Evolutionary conservation across 2,888 invertebrate genomes (phyloP), one percentile per base, ranked within the genome.

Genomic region (Eristalis tenax): DNA sequence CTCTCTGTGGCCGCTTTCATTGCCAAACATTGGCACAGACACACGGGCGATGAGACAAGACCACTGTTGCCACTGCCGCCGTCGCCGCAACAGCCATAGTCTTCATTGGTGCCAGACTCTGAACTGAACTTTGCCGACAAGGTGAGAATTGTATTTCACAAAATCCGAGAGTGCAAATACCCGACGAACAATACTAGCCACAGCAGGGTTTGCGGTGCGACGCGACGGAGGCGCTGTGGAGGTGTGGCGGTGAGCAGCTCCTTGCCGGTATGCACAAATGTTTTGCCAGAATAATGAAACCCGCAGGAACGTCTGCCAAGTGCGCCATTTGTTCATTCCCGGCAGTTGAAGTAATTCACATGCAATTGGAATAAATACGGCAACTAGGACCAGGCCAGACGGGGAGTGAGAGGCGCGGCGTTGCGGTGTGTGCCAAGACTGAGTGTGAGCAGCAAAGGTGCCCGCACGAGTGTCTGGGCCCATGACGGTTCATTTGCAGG

Each of bases 221-320:
- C n/a, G 38, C n/a, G 32, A 32, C 4, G 38, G 13, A 18, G 28
- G 28, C 10, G 18, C 4, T 1, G 32, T 32, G 32, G 4, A 6
- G 32, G 1, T 4, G 32, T 32, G 32, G 10, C 0, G 32, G 32
- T 32, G 32, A 10, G 1, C 1, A 6, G 26, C 2, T 26, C n/a
- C n/a, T n/a, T n/a, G n/a, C n/a, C n/a, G 26, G 26, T 26, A 26
- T 26, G 26, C 26, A n/a, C n/a, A n/a, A n/a, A n/a, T 3, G 26
- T 3, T 3, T 26, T 82, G 78, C 82, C 82, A 86, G 75, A 50
- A 83, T 86, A 86, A 86, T 78, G 82, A 83, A 83, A 79, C 86
- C 86, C 86, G 66, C 78, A 86, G 86, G 71, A 86, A 70, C 78
- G 86, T 71, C 78, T 86, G 86, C 82, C 82, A 86, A 83, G 75